A percentile compares a stretch with the other conserved stretches of the same genome.
Conservation (phyloP, 2,797 vertebrate genomes). For the Lophura swinhoii region DNA sequence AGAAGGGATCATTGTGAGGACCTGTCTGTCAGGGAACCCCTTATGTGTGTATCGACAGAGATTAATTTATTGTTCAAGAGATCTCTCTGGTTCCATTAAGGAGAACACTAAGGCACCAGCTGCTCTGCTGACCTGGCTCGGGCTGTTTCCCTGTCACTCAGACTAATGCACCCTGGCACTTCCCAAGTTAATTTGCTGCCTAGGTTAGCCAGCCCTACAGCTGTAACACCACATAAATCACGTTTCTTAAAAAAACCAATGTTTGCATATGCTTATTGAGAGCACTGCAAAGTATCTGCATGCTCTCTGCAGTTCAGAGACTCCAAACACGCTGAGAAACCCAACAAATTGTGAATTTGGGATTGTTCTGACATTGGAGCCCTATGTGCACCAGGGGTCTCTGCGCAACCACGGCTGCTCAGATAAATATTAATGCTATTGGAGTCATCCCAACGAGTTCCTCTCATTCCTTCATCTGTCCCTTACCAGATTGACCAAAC, state of each 20-base stretch:
- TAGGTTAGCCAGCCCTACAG: not conserved
- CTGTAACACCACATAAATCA: not conserved
- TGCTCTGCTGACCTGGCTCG: not conserved
- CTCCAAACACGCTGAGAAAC: not conserved
- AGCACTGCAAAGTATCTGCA: fast-evolving
- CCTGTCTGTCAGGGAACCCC: not conserved
- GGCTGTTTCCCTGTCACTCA: conserved; percentile 29
- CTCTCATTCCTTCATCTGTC: not conserved
- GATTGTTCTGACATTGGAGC: no score
- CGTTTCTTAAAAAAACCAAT: not conserved
- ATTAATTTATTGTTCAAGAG: conserved; percentile 2
- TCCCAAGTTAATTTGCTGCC: conserved; percentile 18
- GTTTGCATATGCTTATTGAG: not conserved
- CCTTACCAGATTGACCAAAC: not conserved
- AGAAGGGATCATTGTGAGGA: not conserved
- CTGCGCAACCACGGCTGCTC: not conserved
- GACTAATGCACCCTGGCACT: conserved; percentile 16
- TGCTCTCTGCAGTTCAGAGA: not conserved
- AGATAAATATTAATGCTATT: not conserved
- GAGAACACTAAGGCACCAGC: not conserved
- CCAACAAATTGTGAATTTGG: not conserved
- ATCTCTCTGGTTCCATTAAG: conserved; percentile 23
- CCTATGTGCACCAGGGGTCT: fast-evolving
- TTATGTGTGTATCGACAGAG: not conserved
- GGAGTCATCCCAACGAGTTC: not conserved